Conservation (phyloP, 2,888 invertebrate genomes). For the Congeria kusceri region DNA sequence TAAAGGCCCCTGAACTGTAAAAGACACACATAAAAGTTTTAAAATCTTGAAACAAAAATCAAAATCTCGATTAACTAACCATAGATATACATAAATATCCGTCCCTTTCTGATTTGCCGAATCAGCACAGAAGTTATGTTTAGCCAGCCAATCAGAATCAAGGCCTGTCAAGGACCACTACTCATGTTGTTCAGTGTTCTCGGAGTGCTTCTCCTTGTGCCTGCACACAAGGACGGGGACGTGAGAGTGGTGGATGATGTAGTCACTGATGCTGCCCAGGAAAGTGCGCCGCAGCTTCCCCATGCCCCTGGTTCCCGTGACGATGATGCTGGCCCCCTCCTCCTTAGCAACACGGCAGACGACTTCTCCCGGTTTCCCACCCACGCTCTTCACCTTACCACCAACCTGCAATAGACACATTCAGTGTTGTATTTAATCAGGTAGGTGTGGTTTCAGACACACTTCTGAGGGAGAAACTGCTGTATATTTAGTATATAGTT, state of each 20-base stretch:
- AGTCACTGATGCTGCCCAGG: conserved; percentile 73
- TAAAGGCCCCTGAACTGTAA: too few species aligned
- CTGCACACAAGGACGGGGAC: conserved; percentile 70
- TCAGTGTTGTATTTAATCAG: too few species aligned
- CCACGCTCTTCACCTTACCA: conserved; percentile 73
- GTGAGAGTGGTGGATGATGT: conserved; percentile 73
- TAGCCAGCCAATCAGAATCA: conserved; percentile 26
- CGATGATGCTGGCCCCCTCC: conserved; percentile 66
- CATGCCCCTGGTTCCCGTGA: conserved; percentile 75
- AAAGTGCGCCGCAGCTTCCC: conserved; percentile 72
- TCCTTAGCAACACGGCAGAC: conserved; percentile 68
- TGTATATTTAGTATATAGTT: too few species aligned
- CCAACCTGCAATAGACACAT: conserved; percentile 63
- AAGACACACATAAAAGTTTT: too few species aligned
- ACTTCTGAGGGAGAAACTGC: too few species aligned
- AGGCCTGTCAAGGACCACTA: background rate
- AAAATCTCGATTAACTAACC: too few species aligned
- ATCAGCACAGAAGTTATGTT: conserved; percentile 2
- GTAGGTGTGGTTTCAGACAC: too few species aligned
- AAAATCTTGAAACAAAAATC: too few species aligned
- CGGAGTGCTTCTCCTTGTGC: conserved; percentile 61
- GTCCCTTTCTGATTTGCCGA: too few species aligned
- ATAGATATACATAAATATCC: too few species aligned
- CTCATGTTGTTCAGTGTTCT: conserved; percentile 44
- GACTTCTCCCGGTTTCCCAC: conserved; percentile 72